Conservation (phyloP, 2,797 vertebrate species). For the Lagocephalus sceleratus region DNA sequence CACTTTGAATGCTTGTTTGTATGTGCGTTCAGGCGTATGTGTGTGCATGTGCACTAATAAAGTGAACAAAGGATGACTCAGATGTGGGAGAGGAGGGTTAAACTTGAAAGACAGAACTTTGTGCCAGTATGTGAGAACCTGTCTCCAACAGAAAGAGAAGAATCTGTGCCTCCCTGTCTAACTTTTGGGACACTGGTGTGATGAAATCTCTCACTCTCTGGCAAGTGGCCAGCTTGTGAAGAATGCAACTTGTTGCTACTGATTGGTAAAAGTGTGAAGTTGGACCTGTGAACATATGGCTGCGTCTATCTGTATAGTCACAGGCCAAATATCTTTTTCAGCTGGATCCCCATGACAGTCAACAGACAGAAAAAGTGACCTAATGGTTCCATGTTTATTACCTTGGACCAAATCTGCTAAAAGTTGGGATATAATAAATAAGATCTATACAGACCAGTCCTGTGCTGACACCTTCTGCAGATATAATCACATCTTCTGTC, state of each 20-base stretch:
- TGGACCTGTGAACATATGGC: background rate
- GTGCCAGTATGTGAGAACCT: background rate
- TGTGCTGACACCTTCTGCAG: no score
- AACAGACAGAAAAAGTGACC: no score
- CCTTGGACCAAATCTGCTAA: no score
- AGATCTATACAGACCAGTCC: no score
- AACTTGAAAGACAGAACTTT: slow-evolving; percentile 6
- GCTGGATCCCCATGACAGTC: no score
- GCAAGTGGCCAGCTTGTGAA: background rate
- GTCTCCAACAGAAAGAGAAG: background rate
- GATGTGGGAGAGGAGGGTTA: slow-evolving; percentile 3
- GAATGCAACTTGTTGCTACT: background rate
- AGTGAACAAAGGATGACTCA: slow-evolving; percentile 41
- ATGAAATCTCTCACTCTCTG: background rate
- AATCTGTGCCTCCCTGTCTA: background rate
- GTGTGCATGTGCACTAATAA: slow-evolving; percentile 1
- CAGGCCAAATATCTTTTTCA: no score
- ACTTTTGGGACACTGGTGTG: background rate
- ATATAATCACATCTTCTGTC: no score
- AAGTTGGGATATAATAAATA: no score
- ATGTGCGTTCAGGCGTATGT: background rate
- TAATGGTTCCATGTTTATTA: no score
- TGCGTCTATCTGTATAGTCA: background rate
- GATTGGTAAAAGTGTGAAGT: background rate
- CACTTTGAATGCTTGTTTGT: slow-evolving; percentile 1